Conservation (phyloP, 2,888 invertebrate genomes). For the Campoletis raptor region DNA sequence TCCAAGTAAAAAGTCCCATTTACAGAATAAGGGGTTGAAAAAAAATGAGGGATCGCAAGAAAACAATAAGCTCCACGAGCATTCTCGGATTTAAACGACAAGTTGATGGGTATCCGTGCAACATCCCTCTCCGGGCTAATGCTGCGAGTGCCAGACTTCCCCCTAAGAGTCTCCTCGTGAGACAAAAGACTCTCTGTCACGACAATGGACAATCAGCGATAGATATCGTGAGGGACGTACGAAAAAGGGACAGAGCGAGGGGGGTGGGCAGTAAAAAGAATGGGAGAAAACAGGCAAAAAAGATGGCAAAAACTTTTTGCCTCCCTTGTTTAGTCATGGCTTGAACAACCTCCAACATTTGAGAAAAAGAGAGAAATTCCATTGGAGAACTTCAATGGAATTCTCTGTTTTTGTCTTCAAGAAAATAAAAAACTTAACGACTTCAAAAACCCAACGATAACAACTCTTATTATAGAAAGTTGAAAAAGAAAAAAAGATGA, state of each 20-base stretch:
- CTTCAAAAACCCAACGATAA: neutral
- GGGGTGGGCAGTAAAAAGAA: constrained; percentile 20
- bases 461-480: neutral
- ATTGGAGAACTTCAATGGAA: neutral
- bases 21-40: neutral
- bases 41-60: neutral
- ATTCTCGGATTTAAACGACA: constrained; percentile 66
- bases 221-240: constrained; percentile 52
- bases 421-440: neutral
- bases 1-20: constrained; percentile 9
- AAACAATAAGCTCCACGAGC: constrained; percentile 36
- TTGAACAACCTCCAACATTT: neutral
- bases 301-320: constrained; percentile 4
- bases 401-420: constrained; percentile 12
- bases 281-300: constrained; percentile 3
- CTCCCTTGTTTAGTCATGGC: neutral
- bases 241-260: constrained; percentile 5
- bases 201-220: constrained; percentile 78
- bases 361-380: neutral
- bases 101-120: constrained; percentile 61
- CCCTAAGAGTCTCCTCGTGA: constrained; percentile 48
- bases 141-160: constrained; percentile 19
- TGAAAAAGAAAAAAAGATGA: neutral
- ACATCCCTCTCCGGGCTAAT: constrained; percentile 45
- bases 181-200: constrained; percentile 65